phyloP scores from a whole-genome alignment of 2,888 invertebrate genomes.

The Actias luna region DNA sequence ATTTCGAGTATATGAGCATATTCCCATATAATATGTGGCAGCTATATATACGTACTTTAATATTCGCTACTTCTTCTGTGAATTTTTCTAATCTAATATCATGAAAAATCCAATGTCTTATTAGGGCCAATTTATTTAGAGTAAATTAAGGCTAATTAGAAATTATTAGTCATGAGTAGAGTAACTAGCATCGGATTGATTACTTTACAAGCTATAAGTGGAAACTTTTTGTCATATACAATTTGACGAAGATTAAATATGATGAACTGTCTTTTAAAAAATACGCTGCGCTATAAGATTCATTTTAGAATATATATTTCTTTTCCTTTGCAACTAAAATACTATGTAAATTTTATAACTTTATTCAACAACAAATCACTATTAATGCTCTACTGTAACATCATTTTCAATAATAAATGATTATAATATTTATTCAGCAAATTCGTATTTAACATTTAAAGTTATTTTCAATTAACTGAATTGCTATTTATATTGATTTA shows the following conservation, averaged over 20 bases:
- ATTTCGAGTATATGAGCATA: neutral
- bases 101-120: too few species aligned
- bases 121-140: too few species aligned
- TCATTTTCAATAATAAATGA: conserved; percentile 34
- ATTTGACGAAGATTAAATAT: too few species aligned
- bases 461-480: conserved; percentile 66
- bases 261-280: too few species aligned
- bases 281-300: too few species aligned
- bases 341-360: conserved; percentile 28
- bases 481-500: conserved; percentile 66
- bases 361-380: conserved; percentile 35
- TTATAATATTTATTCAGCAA: conserved; percentile 38
- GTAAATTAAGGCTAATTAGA: too few species aligned
- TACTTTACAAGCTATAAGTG: too few species aligned
- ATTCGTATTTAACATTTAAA: conserved; percentile 36
- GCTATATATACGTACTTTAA: neutral
- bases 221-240: too few species aligned
- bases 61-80: neutral
- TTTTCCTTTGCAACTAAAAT: conserved; percentile 3
- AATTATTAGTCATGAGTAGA: too few species aligned
- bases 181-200: too few species aligned
- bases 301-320: neutral
- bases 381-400: conserved; percentile 34
- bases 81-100: too few species aligned
- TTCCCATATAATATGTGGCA: neutral